Evolutionary conservation across 2,888 invertebrate genomes (phyloP).

Genomic region (Drosophila helvetica): DNA sequence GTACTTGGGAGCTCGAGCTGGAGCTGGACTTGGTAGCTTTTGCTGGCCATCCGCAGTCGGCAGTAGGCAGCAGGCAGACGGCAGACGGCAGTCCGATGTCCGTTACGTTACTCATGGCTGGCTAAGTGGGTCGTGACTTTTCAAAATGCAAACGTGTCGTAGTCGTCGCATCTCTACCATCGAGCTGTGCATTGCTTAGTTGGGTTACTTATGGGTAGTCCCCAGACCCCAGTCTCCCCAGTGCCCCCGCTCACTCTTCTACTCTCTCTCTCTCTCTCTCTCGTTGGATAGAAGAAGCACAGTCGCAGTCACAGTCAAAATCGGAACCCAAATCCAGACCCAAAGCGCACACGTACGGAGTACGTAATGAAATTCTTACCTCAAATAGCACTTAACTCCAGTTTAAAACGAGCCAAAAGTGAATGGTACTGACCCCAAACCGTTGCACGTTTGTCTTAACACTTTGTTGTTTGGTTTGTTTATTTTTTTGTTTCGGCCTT

Average conservation of each 20-base stretch:
- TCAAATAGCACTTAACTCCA: slow-evolving; percentile 79
- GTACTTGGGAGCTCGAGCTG: slow-evolving; percentile 25
- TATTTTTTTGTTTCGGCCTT: slow-evolving; percentile 60
- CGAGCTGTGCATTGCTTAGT: slow-evolving; percentile 63
- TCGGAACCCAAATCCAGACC: slow-evolving; percentile 27
- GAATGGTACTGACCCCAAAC: slow-evolving; percentile 78
- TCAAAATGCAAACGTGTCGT: slow-evolving; percentile 77
- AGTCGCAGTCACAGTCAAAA: slow-evolving; percentile 34
- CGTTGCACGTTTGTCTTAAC: slow-evolving; percentile 77
- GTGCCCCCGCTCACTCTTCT: slow-evolving; percentile 21
- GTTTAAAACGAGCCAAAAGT: slow-evolving; percentile 79
- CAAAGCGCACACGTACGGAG: slow-evolving; percentile 71
- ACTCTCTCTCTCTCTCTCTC: not conserved
- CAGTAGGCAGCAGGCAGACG: too few relatives aligned
- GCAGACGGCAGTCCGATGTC: slow-evolving; percentile 44
- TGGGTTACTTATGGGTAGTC: slow-evolving; percentile 52
- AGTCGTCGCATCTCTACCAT: slow-evolving; percentile 41
- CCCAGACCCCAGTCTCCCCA: slow-evolving; percentile 45
- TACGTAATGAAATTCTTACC: slow-evolving; percentile 78
- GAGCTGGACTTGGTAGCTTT: slow-evolving; percentile 44
- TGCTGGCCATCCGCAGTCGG: slow-evolving; percentile 55
- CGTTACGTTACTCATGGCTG: slow-evolving; percentile 78
- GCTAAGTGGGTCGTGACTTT: slow-evolving; percentile 78
- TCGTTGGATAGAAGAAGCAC: slow-evolving; percentile 1
- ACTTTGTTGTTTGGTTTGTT: slow-evolving; percentile 76